phyloP scores from a whole-genome alignment of 2,797 vertebrate species.

The Coreius guichenoti region DNA sequence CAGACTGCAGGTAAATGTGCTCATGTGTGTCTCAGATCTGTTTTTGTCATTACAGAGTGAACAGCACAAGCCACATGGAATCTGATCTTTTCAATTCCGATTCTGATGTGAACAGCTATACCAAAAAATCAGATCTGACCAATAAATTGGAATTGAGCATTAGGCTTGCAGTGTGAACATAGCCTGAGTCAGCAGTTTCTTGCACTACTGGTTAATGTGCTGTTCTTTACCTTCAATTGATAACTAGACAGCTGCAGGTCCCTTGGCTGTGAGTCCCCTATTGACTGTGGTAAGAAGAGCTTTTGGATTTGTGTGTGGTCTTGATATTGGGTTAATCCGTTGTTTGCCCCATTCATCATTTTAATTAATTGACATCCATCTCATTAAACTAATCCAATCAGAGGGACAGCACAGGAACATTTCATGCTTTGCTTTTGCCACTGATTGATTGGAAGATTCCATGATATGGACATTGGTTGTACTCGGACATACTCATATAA shows the following conservation, averaged over 20 bases:
- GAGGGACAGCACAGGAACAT: constrained; percentile 12
- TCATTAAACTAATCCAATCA: constrained; percentile 65
- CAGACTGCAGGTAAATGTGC: not conserved
- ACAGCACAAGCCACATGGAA: not conserved
- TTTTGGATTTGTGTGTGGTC: constrained; percentile 61
- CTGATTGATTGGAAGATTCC: constrained; percentile 60
- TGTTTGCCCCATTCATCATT: constrained; percentile 53
- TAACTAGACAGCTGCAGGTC: constrained; percentile 81
- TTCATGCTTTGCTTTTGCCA: constrained; percentile 57
- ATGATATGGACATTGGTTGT: constrained; percentile 30
- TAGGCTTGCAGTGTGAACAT: too few relatives aligned
- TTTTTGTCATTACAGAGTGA: not conserved
- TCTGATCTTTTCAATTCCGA: not conserved
- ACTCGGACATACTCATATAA: not conserved
- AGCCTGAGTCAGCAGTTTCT: constrained; percentile 24
- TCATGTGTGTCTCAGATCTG: too few relatives aligned
- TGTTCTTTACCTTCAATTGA: constrained; percentile 74
- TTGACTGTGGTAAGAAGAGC: constrained; percentile 81
- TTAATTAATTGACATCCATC: constrained; percentile 54
- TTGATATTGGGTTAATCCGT: constrained; percentile 45
- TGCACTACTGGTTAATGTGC: constrained; percentile 57
- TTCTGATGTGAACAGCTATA: not conserved
- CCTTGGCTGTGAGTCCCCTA: constrained; percentile 80
- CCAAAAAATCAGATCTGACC: not conserved
- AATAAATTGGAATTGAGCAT: not conserved